Evolutionary conservation across 2,888 invertebrate genomes (phyloP).

Genomic region (Rapana venosa): DNA sequence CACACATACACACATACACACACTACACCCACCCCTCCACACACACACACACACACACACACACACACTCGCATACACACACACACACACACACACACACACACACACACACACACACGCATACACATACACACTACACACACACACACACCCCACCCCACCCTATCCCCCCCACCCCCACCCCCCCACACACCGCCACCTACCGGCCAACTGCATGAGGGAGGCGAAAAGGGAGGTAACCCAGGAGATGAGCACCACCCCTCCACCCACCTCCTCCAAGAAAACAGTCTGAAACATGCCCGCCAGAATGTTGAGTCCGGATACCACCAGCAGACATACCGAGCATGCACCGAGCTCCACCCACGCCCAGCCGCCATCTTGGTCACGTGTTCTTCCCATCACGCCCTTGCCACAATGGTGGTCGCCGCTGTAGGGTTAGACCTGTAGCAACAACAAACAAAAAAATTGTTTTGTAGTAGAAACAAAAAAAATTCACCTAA

Average conservation of each 20-base stretch:
- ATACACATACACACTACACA: too few species aligned
- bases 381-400: constrained; percentile 15
- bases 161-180: too few species aligned
- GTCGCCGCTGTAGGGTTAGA: neutral
- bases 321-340: constrained; percentile 19
- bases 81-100: too few species aligned
- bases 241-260: constrained; percentile 31
- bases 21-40: too few species aligned
- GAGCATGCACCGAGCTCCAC: constrained; percentile 33
- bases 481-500: too few species aligned
- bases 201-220: constrained; percentile 30
- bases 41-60: too few species aligned
- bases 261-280: constrained; percentile 22
- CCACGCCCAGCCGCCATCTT: constrained; percentile 42
- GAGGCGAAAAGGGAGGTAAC: constrained; percentile 28
- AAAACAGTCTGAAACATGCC: constrained; percentile 30
- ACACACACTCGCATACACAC: too few species aligned
- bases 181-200: neutral
- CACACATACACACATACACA: neutral
- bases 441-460: too few species aligned
- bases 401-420: neutral
- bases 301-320: constrained; percentile 26
- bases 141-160: too few species aligned
- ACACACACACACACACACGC: too few species aligned
- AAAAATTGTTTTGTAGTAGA: too few species aligned